These are phyloP conservation scores for Drosophila sproati DNA, from an alignment of 1,140 invertebrate genomes.

Conservation along the genomic window DNA sequence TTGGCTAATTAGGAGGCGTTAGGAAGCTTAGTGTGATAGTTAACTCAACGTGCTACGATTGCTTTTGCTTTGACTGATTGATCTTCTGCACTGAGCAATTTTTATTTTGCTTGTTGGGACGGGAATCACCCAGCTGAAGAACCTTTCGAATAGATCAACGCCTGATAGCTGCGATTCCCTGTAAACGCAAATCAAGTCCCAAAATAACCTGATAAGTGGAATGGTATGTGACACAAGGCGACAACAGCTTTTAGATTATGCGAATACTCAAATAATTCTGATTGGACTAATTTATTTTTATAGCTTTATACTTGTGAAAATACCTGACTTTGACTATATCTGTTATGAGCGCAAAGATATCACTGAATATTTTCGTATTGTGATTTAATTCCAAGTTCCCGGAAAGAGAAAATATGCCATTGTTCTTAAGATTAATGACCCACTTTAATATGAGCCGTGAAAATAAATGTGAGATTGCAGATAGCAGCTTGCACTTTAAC, in stretches of 20 bases:
- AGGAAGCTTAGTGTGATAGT: background rate
- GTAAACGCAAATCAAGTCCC: background rate
- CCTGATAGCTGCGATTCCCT: slow-evolving; percentile 31
- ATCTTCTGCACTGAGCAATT: background rate
- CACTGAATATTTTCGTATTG: slow-evolving; percentile 47
- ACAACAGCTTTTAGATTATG: slow-evolving; percentile 6
- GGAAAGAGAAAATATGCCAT: slow-evolving; percentile 24
- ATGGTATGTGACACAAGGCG: slow-evolving; percentile 12
- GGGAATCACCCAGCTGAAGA: slow-evolving; percentile 4
- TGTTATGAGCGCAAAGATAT: slow-evolving; percentile 33
- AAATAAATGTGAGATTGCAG: slow-evolving; percentile 15
- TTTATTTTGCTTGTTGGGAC: background rate
- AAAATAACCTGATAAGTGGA: slow-evolving; percentile 14
- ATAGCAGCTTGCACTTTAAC: background rate
- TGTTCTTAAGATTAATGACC: slow-evolving; percentile 19
- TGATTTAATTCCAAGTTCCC: slow-evolving; percentile 56
- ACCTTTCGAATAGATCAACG: slow-evolving; percentile 21
- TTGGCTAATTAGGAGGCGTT: slow-evolving; percentile 22
- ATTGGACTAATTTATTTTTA: slow-evolving; percentile 7
- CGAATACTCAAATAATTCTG: background rate
- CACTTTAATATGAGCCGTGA: slow-evolving; percentile 3
- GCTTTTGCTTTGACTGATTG: background rate
- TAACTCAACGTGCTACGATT: background rate
- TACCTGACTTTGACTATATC: slow-evolving; percentile 22
- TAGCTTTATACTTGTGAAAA: too few relatives aligned